These are phyloP conservation scores for Drosophila murphyi DNA, from an alignment of 1,140 invertebrate genomes.

Conservation along the genomic window DNA sequence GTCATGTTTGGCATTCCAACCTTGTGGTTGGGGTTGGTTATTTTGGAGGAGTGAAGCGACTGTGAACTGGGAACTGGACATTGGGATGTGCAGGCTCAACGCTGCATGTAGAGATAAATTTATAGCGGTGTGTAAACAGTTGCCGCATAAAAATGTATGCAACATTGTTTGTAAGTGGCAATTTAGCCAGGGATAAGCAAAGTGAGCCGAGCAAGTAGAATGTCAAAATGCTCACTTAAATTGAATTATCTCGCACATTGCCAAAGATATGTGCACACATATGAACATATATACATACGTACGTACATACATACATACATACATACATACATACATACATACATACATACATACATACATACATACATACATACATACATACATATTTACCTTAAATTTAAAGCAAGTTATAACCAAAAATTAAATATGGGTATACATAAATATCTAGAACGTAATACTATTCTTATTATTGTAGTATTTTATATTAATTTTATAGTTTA, in stretches of 20 bases:
- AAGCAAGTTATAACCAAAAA: no score
- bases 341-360: no score
- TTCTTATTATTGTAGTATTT: no score
- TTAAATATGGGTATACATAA: no score
- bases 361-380: no score
- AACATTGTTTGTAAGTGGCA: conserved; percentile 80
- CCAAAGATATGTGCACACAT: conserved; percentile 1
- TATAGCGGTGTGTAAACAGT: conserved; percentile 78
- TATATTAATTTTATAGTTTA: not conserved
- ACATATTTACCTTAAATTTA: no score
- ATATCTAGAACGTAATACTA: no score
- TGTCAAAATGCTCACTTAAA: conserved; percentile 27
- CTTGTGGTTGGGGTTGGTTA: not conserved
- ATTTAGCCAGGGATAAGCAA: conserved; percentile 43
- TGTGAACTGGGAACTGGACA: not conserved
- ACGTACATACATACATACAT: no score
- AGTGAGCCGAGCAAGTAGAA: conserved; percentile 5
- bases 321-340: no score
- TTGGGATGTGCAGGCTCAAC: conserved; percentile 18
- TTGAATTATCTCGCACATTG: conserved; percentile 34
- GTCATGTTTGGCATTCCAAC: conserved; percentile 58
- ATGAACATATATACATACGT: no score
- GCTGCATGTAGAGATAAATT: conserved; percentile 51
- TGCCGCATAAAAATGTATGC: conserved; percentile 75
- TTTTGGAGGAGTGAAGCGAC: not conserved